These are phyloP conservation scores for Oncorhynchus tshawytscha DNA, from an alignment of 2,113 vertebrate species.

Conservation along the genomic window DNA sequence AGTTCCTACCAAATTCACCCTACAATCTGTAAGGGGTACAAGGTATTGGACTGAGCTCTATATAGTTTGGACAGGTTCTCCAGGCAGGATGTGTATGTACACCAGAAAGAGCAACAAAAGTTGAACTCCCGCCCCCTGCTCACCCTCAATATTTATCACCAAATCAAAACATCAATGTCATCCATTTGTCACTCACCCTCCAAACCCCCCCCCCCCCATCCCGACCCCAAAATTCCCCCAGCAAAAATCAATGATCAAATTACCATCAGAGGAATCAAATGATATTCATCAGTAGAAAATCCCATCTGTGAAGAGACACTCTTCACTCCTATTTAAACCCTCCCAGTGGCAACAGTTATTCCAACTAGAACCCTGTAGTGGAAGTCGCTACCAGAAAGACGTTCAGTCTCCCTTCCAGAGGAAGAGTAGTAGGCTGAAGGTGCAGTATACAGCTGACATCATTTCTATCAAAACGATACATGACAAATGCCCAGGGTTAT, in stretches of 20 bases:
- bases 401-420: not conserved
- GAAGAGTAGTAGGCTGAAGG: constrained; percentile 9
- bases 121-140: constrained; percentile 42
- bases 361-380: constrained; percentile 19
- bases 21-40: not conserved
- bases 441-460: constrained; percentile 28
- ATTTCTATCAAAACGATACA: constrained; percentile 40
- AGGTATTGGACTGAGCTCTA: not conserved
- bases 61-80: constrained; percentile 20
- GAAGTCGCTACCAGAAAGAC: constrained; percentile 12
- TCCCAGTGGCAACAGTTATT: constrained; percentile 5
- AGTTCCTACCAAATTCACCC: constrained; percentile 14
- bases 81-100: constrained; percentile 47
- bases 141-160: constrained; percentile 40
- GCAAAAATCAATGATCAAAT: constrained; percentile 8
- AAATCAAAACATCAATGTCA: constrained; percentile 26
- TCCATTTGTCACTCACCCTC: constrained; percentile 14
- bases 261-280: constrained; percentile 34
- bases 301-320: constrained; percentile 29
- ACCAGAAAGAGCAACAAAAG: not conserved
- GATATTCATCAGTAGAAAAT: constrained; percentile 42
- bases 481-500: constrained; percentile 62
- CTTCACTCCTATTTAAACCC: constrained; percentile 12
- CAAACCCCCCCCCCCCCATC: not conserved
- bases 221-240: not conserved